Percentiles rank a stretch among this genome's conserved stretches.
These are phyloP conservation scores for Drosophila rufa DNA, from an alignment of 1,140 invertebrate genomes.

Conservation along the genomic window DNA sequence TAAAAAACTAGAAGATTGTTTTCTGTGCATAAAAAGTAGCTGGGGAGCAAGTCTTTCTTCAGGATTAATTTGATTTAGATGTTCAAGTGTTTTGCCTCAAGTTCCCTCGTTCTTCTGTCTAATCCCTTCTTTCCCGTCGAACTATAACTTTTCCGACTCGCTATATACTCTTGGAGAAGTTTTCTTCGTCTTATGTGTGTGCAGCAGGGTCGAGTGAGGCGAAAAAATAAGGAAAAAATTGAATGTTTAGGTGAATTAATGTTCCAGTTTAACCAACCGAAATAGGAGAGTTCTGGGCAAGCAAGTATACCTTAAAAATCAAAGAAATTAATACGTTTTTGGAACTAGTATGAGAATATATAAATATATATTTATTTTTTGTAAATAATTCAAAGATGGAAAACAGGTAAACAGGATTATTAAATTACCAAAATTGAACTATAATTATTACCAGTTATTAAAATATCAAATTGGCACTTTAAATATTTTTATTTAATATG, in stretches of 20 bases:
- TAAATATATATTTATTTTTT: too few relatives aligned
- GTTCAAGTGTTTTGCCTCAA: conserved; percentile 68
- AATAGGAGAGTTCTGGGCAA: background rate
- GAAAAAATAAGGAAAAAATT: background rate
- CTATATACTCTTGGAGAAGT: conserved; percentile 34
- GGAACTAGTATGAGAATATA: too few relatives aligned
- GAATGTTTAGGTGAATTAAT: conserved; percentile 12
- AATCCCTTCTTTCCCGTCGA: conserved; percentile 1
- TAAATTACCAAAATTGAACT: too few relatives aligned
- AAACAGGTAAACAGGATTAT: too few relatives aligned
- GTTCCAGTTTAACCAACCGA: background rate
- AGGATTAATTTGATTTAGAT: conserved; percentile 83
- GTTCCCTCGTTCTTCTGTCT: conserved; percentile 25
- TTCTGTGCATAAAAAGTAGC: conserved; percentile 6
- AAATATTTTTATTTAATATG: too few relatives aligned
- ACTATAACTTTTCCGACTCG: conserved; percentile 28
- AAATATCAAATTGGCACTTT: too few relatives aligned
- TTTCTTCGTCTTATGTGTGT: conserved; percentile 10
- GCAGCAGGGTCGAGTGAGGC: background rate
- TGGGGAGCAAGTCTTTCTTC: conserved; percentile 44
- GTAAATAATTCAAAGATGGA: too few relatives aligned
- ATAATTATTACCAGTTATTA: too few relatives aligned
- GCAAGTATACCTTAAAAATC: background rate
- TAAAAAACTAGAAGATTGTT: background rate
- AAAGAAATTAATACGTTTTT: background rate